Evolutionary conservation across 2,888 invertebrate species (phyloP), one percentile per base, ranked within the genome.

Genomic region (Orchesella flavescens): DNA sequence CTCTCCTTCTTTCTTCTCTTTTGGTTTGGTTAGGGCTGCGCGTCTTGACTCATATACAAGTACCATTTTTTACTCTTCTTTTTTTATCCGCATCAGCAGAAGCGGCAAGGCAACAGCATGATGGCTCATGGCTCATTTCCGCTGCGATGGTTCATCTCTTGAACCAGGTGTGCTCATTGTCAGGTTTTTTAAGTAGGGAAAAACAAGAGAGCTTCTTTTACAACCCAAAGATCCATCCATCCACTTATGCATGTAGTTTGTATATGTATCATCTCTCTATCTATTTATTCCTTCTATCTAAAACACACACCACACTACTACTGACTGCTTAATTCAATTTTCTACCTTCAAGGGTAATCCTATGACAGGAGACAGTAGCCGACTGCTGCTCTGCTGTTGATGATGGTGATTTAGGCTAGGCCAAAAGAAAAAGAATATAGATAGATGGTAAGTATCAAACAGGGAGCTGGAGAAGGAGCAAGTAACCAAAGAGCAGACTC

Each of bases 101-200:
- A 71, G 73, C 68, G 68, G 68, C 43, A 69, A 55, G 23, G 46
- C 19, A 59, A 59, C 83, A 83, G 77, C 83, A 82, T 82, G 34
- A 34, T 34, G 75, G 76, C 82, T 82, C 82, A 83, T 83, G 83
- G 77, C 83, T 83, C 83, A 83, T 83, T 83, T 83, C 83, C 83
- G 83, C 73, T 83, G 83, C 73, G 83, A 83, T 83, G 83, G 83
- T 83, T 83, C 77, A 83, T 77, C 83, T 83, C 83, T 83, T 77
- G 77, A 77, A 83, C 83, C 83, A 83, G 83, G 83, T 83, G 83
- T 83, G 83, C 83, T 83, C 76, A 77, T 77, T 83, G 83, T 77
- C 76, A 77, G 80, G 24, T 43, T 79, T 79, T 77, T 68, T 66
- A n/a, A 15, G 49, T 49, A 10, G 53, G 53, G 53, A n/a, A 17